Percentiles rank a stretch among this genome's conserved stretches.
Conservation (phyloP, 2,888 invertebrate genomes). For the Ganaspis brasiliensis region DNA sequence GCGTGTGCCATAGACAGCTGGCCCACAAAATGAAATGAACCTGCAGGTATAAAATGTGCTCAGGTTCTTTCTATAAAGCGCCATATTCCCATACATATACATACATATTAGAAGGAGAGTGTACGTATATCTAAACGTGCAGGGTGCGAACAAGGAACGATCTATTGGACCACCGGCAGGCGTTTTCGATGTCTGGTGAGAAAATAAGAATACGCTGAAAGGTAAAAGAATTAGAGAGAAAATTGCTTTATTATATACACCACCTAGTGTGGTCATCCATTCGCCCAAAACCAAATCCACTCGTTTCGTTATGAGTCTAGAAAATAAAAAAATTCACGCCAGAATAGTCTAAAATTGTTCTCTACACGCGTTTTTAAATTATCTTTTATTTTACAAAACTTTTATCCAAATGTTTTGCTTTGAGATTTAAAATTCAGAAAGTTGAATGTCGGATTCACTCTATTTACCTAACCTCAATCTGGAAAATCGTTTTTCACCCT, state of each 20-base stretch:
- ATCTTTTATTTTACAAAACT: too few relatives aligned
- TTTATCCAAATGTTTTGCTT: too few relatives aligned
- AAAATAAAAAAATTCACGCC: not conserved
- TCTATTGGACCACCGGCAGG: slow-evolving; percentile 36
- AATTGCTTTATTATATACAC: slow-evolving; percentile 40
- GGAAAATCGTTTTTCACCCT: too few relatives aligned
- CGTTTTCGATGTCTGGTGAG: slow-evolving; percentile 34
- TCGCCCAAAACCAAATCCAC: slow-evolving; percentile 19
- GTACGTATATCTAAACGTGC: slow-evolving; percentile 6
- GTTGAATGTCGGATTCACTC: too few relatives aligned
- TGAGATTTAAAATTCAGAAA: too few relatives aligned
- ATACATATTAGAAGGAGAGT: not conserved
- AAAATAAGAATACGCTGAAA: slow-evolving; percentile 26
- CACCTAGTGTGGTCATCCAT: slow-evolving; percentile 28
- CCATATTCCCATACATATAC: not conserved
- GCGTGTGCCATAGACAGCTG: slow-evolving; percentile 40
- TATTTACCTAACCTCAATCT: too few relatives aligned
- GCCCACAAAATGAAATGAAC: slow-evolving; percentile 31
- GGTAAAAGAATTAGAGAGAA: slow-evolving; percentile 38
- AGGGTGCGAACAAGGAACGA: slow-evolving; percentile 36
- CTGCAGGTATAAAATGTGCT: not conserved
- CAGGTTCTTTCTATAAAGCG: not conserved
- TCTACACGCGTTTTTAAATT: not conserved
- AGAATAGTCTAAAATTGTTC: not conserved
- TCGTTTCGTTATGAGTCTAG: not conserved